phyloP scores from a whole-genome alignment of 1,140 invertebrate species.

The Sarcophaga peregrina region DNA sequence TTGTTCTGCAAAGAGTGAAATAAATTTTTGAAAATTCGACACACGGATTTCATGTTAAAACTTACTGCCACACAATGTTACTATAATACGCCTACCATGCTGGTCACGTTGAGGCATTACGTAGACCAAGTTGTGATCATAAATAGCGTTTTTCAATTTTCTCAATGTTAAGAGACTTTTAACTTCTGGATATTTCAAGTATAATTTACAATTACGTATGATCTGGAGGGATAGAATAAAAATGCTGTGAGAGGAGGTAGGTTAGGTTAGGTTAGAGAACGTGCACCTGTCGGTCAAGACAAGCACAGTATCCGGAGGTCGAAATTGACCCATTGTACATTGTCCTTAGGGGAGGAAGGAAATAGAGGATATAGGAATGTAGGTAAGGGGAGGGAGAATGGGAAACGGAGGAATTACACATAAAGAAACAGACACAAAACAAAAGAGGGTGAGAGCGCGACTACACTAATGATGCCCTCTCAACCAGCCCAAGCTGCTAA shows the following conservation, averaged over 20 bases:
- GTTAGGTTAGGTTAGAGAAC: too few relatives aligned
- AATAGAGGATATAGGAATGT: too few relatives aligned
- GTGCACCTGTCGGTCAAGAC: too few relatives aligned
- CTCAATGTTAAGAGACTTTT: not conserved
- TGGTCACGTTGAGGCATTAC: not conserved
- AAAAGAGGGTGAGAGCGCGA: too few relatives aligned
- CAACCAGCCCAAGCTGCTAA: too few relatives aligned
- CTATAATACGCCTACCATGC: not conserved
- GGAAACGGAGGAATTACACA: too few relatives aligned
- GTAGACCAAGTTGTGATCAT: not conserved
- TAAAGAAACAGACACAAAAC: too few relatives aligned
- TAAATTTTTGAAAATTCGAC: not conserved
- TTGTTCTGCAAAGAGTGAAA: not conserved
- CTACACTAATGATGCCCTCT: too few relatives aligned
- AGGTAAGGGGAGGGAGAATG: too few relatives aligned
- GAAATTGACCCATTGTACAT: too few relatives aligned
- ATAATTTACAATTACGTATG: not conserved
- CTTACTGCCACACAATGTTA: not conserved
- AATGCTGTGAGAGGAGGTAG: conserved; percentile 50
- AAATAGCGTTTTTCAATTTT: not conserved
- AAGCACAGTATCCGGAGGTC: too few relatives aligned
- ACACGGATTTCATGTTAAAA: not conserved
- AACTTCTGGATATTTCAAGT: not conserved
- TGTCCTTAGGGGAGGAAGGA: too few relatives aligned
- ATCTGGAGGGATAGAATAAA: not conserved